Base-by-base conservation (phyloP, 2,113 vertebrate species). In the Malurus alboscapulatus region DNA sequence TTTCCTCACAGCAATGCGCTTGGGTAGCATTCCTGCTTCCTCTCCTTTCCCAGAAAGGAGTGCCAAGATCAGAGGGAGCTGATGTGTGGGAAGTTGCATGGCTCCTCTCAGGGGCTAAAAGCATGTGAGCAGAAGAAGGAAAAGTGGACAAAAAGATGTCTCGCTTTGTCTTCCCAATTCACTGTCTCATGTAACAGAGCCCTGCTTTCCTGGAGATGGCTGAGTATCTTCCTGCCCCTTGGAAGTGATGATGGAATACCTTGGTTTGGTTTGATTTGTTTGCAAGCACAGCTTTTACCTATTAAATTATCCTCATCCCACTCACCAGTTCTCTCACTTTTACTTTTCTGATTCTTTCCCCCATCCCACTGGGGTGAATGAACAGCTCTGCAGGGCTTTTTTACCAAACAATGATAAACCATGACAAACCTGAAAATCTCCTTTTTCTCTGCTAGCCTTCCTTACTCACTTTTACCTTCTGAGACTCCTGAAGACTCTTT, bases 111-210 rank as follows among this genome's bases (percentile, higher is more conserved):
- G 11, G 69, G 7, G 4, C 12, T 51, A 61, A 25, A 69, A 9
- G 3, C 6, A 48, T 9, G 2, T 27, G 22, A 85, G 51, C 12
- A 73, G 8, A 80, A 38, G 19, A 27, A 32, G 11, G 3, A 79
- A 14, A 14, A 1, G 2, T 5, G 7, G 14, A 26, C 0, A 2
- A 67, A 24, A 2, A 14, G 19, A 47, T 18, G 42, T 22, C 27
- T 2, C 4, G 3, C 2, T 58, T 68, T 61, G 4, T 61, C 29
- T 75, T 79, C 40, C 25, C 40, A 75, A 42, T 36, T 51, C 27
- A 14, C 14, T 1, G 0, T 32, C 10, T 38, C 1, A 8, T 1
- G 1, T 30, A 36, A 61, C 2, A 4, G 5, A 91, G 11, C 16
- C 19, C 29, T 71, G 11, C 24, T 66, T 45, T 71, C 4, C n/a